Evolutionary conservation across 2,888 invertebrate genomes (phyloP).

Genomic region (Leucophenga maculata): DNA sequence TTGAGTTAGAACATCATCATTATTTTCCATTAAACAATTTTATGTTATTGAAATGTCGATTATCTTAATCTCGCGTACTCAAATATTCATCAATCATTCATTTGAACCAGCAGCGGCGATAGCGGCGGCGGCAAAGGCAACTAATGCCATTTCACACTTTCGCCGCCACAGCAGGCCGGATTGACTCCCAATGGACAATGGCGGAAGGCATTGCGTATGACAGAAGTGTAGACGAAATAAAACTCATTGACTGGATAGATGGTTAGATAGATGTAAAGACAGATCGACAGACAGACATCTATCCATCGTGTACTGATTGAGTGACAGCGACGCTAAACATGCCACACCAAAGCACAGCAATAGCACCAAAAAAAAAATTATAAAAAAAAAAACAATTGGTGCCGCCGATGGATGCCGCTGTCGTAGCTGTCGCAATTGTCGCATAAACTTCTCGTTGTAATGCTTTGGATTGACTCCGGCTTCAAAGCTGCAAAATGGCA

Average conservation of each 20-base stretch:
- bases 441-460: too few relatives aligned
- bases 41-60: constrained; percentile 61
- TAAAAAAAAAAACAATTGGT: constrained; percentile 12
- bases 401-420: too few relatives aligned
- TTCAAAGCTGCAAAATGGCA: constrained; percentile 22
- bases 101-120: too few relatives aligned
- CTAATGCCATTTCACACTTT: constrained; percentile 52
- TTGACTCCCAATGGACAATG: not conserved
- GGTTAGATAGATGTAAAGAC: not conserved
- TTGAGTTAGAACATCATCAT: constrained; percentile 19
- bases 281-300: constrained; percentile 11
- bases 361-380: constrained; percentile 19
- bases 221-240: not conserved
- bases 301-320: constrained; percentile 11
- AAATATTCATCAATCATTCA: constrained; percentile 59
- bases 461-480: not conserved
- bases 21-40: constrained; percentile 21
- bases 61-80: constrained; percentile 59
- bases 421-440: too few relatives aligned
- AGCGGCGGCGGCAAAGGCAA: not conserved
- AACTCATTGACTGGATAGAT: not conserved
- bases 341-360: constrained; percentile 5
- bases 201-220: not conserved
- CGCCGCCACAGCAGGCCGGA: not conserved
- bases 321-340: constrained; percentile 21